Evolutionary conservation across 2,888 invertebrate genomes (phyloP).

Genomic region (Cetonia aurata): DNA sequence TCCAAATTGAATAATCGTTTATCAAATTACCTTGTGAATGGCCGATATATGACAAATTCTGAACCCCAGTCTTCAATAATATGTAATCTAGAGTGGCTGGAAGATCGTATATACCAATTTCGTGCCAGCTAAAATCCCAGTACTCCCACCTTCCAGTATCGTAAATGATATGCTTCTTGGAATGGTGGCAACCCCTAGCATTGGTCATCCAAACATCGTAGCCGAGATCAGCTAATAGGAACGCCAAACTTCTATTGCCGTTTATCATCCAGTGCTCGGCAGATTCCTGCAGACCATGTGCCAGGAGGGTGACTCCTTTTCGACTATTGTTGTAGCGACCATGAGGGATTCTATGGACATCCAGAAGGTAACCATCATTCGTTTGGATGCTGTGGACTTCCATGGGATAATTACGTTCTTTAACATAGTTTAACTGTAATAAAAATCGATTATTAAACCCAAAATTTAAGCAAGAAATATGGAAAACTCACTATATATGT

Average conservation of each 20-base stretch:
- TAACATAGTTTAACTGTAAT: conserved; percentile 19
- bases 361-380: conserved; percentile 35
- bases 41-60: conserved; percentile 71
- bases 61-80: conserved; percentile 68
- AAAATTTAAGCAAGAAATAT: neutral
- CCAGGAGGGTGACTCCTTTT: conserved; percentile 12
- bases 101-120: conserved; percentile 81
- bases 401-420: conserved; percentile 17
- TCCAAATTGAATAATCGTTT: no score
- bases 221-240: conserved; percentile 28
- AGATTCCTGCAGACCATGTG: conserved; percentile 33
- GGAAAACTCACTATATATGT: conserved; percentile 20
- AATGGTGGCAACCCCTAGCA: conserved; percentile 35
- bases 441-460: neutral
- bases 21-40: conserved; percentile 68
- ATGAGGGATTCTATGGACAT: conserved; percentile 29
- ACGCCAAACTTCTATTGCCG: conserved; percentile 26
- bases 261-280: conserved; percentile 34
- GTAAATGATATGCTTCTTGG: conserved; percentile 11
- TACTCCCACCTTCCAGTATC: conserved; percentile 12
- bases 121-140: conserved; percentile 72
- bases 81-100: conserved; percentile 83
- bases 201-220: conserved; percentile 42
- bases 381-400: conserved; percentile 31
- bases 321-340: neutral